Percentiles rank a stretch among this genome's conserved stretches.
Evolutionary conservation across 1,140 invertebrate genomes (phyloP).

Genomic region (Drosophila santomea): DNA sequence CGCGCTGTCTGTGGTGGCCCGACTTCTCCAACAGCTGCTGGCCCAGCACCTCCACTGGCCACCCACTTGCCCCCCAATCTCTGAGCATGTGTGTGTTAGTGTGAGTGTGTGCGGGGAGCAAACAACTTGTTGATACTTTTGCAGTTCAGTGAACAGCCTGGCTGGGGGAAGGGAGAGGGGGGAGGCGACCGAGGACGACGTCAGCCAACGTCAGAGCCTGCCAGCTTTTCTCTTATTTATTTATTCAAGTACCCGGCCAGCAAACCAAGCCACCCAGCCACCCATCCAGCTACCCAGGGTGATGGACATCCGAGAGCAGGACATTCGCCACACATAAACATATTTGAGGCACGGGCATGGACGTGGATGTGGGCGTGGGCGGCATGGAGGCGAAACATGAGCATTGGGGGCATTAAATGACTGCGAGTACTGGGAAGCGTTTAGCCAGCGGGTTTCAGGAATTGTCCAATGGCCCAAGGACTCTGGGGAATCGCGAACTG

Average conservation of each 20-base stretch:
- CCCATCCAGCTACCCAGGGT: too few relatives aligned
- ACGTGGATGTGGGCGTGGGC: background rate
- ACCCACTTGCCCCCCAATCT: conserved; percentile 12
- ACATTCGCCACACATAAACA: conserved; percentile 30
- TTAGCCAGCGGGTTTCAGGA: conserved; percentile 55
- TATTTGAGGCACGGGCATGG: conserved; percentile 8
- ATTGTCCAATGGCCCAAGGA: conserved; percentile 14
- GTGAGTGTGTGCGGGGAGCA: conserved; percentile 54
- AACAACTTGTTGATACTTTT: conserved; percentile 83
- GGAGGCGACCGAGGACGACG: conserved; percentile 42
- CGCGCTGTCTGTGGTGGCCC: conserved; percentile 33
- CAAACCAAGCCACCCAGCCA: background rate
- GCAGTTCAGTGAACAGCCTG: conserved; percentile 78
- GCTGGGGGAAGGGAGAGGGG: background rate
- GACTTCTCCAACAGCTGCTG: conserved; percentile 66
- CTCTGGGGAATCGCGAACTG: conserved; percentile 45
- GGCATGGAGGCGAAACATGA: conserved; percentile 14
- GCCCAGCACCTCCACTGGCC: conserved; percentile 20
- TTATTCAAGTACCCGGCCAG: conserved; percentile 35
- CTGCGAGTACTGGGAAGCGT: conserved; percentile 47
- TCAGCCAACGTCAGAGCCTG: conserved; percentile 68
- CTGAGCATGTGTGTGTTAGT: conserved; percentile 35
- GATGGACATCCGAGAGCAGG: conserved; percentile 40
- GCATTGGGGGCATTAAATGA: conserved; percentile 44
- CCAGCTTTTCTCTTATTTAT: conserved; percentile 50